phyloP scores from a whole-genome alignment of 2,797 vertebrate genomes.

The Ibycter americanus region DNA sequence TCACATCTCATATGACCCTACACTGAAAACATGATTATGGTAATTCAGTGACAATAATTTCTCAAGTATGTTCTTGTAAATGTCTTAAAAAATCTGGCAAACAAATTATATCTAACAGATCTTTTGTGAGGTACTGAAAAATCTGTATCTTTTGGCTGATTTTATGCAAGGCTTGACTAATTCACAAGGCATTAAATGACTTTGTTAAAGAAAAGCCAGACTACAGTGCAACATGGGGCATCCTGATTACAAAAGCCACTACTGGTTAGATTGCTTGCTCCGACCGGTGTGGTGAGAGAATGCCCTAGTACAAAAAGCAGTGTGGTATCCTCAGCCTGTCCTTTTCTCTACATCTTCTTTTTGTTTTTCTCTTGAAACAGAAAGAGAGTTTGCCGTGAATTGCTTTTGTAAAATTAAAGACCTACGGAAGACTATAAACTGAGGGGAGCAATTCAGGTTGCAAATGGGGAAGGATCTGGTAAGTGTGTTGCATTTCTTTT shows the following conservation, averaged over 20 bases:
- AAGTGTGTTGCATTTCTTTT: neutral
- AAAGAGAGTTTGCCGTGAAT: neutral
- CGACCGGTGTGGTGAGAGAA: neutral
- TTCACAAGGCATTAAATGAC: neutral
- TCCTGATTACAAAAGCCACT: neutral
- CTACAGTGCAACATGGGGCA: neutral
- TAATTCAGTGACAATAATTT: neutral
- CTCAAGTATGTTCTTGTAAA: neutral
- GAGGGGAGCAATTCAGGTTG: neutral
- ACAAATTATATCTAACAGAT: neutral
- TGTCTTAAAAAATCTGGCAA: neutral
- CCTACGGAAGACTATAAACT: neutral
- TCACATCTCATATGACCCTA: neutral
- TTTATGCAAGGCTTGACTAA: neutral
- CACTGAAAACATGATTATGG: neutral
- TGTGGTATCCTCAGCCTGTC: neutral
- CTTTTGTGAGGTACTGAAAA: neutral
- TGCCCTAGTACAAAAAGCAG: neutral
- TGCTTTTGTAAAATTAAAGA: neutral
- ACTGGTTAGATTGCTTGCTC: neutral
- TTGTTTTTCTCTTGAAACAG: neutral
- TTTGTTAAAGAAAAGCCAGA: neutral
- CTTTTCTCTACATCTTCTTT: neutral
- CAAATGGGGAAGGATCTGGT: neutral
- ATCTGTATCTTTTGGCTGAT: neutral